Conservation (phyloP, 2,888 invertebrate genomes). For the Adelognathus sp. region DNA sequence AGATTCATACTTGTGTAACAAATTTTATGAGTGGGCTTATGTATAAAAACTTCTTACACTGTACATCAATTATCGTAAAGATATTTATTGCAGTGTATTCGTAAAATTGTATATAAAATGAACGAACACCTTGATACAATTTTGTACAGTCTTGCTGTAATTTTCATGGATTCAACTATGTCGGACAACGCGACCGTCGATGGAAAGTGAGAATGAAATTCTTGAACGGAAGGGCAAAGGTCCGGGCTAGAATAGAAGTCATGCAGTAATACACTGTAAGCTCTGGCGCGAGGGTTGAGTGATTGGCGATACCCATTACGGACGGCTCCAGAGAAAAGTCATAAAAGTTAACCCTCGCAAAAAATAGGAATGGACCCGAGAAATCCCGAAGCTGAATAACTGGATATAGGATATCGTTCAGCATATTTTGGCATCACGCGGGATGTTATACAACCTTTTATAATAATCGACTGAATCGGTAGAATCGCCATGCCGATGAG, state of each 20-base stretch:
- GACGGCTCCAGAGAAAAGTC: not conserved
- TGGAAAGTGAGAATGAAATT: not conserved
- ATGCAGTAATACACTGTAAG: not conserved
- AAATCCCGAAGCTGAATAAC: slow-evolving; percentile 26
- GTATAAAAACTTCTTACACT: no score
- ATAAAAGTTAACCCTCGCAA: not conserved
- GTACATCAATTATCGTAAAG: no score
- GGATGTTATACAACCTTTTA: slow-evolving; percentile 17
- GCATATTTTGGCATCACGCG: not conserved
- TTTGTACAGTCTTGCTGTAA: no score
- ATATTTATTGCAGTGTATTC: no score
- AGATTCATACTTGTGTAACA: no score
- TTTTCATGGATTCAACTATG: no score
- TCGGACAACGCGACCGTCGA: not conserved
- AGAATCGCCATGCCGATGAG: not conserved
- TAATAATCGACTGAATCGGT: not conserved
- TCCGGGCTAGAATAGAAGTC: slow-evolving; percentile 1
- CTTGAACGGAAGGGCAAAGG: slow-evolving; percentile 3
- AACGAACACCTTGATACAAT: no score
- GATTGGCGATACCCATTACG: not conserved
- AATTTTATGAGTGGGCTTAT: no score
- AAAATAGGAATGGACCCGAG: slow-evolving; percentile 10
- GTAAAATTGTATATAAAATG: no score
- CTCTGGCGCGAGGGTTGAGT: not conserved
- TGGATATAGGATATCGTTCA: slow-evolving; percentile 32